A percentile compares a stretch with the other conserved stretches of the same genome.
Conservation (phyloP, 1,140 invertebrate species). For the Sminthurinus signatus region DNA sequence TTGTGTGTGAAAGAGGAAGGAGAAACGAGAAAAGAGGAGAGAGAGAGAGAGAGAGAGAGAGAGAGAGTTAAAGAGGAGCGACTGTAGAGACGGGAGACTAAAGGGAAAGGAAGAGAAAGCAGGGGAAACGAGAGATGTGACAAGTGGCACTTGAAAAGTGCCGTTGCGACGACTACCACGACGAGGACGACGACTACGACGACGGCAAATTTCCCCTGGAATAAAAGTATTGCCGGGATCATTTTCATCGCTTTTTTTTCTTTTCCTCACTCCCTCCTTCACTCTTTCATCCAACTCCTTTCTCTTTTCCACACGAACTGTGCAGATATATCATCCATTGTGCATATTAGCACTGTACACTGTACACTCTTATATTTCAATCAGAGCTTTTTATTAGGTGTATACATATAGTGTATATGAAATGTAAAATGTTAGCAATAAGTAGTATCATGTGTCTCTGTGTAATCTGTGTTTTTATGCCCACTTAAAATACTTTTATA, state of each 20-base stretch:
- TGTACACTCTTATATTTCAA: too few species aligned
- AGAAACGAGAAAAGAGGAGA: not conserved
- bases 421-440: too few species aligned
- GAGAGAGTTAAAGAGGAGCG: too few species aligned
- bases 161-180: conserved; percentile 42
- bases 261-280: not conserved
- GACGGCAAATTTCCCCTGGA: conserved; percentile 43
- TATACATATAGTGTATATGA: too few species aligned
- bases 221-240: not conserved
- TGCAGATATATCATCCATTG: too few species aligned
- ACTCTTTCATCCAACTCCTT: not conserved
- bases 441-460: too few species aligned
- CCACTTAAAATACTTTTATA: too few species aligned
- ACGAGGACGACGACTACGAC: too few species aligned
- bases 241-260: not conserved
- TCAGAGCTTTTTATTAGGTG: too few species aligned
- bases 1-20: not conserved
- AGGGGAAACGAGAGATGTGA: conserved; percentile 4
- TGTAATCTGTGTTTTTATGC: too few species aligned
- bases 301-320: not conserved
- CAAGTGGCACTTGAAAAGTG: conserved; percentile 38
- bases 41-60: conserved; percentile 11
- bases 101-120: conserved; percentile 1
- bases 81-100: too few species aligned
- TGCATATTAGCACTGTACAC: too few species aligned